A percentile compares a stretch with the other conserved stretches of the same genome.
These are phyloP conservation scores for Gortyna flavago DNA, from an alignment of 2,888 invertebrate species.

Conservation along the genomic window DNA sequence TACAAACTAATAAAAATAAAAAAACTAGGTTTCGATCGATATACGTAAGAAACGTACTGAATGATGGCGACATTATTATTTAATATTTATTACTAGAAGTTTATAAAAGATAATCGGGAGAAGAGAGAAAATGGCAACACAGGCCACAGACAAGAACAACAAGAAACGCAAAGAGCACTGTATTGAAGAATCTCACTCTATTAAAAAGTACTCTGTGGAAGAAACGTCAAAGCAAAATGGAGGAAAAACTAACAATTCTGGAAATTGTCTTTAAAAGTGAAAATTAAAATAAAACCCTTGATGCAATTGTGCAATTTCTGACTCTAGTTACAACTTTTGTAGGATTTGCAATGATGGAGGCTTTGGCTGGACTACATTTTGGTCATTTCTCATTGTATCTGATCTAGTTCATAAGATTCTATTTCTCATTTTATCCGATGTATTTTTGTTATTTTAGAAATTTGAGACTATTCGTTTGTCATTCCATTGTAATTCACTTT, in stretches of 20 bases:
- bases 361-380: conserved; percentile 70
- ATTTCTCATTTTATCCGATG: conserved; percentile 30
- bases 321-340: conserved; percentile 29
- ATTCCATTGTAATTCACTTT: conserved; percentile 65
- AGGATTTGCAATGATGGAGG: conserved; percentile 74
- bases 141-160: too few relatives aligned
- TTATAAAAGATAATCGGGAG: not conserved
- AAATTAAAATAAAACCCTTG: conserved; percentile 34
- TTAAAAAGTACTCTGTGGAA: too few relatives aligned
- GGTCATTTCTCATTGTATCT: conserved; percentile 77
- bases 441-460: conserved; percentile 52
- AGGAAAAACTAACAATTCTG: conserved; percentile 30
- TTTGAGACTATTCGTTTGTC: conserved; percentile 56
- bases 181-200: too few relatives aligned
- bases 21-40: not conserved
- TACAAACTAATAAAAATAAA: not conserved
- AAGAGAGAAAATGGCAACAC: too few relatives aligned
- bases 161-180: too few relatives aligned
- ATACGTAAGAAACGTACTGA: too few relatives aligned
- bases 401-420: conserved; percentile 33
- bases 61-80: too few relatives aligned
- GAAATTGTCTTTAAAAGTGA: conserved; percentile 41
- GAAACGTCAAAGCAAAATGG: conserved; percentile 55
- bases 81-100: not conserved
- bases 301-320: conserved; percentile 41